Evolutionary conservation across 2,797 vertebrate genomes (phyloP), one percentile per base, ranked within the genome.

Genomic region (Crenuchus spilurus): DNA sequence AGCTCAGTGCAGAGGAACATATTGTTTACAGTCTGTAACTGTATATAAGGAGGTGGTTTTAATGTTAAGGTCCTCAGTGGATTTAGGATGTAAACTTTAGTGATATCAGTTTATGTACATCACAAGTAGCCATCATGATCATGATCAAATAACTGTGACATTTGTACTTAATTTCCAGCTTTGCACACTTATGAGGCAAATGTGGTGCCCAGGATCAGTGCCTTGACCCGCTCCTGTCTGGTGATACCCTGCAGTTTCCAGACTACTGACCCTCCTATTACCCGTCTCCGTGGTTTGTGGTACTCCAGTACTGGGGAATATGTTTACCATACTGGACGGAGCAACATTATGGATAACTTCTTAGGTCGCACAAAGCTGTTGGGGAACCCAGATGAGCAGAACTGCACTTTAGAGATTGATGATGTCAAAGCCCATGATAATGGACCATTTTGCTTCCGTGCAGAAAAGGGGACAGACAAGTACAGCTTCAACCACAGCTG

Each of bases 221-320:
- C 87, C 8, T 72, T 90, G 71, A 76, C 73, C 1, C 10, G 18
- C n/a, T 90, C 90, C 41, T 90, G 87, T 77, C 88, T 91, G 70
- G 87, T 91, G 62, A 87, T 90, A 58, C 88, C 90, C 0, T 91
- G 90, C 75, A 83, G 57, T 71, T 87, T 90, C 35, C 63, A 81
- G 7, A 8, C 62, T 0, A 63, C 55, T 0, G 39, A 76, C 0
- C 11, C 16, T 9, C 11, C 5, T 1, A 9, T 84, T 14, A 72
- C 54, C 1, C 11, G 2, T 1, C 73, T 85, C 1, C 77, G 84
- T 2, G 83, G 83, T 8, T 80, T 86, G 37, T 91, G 89, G 89
- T 42, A 74, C 49, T 84, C 83, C 67, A 81, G 46, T 35, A 58
- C 0, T 0, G 85, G 87, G 0, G 79, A 62, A 0, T n/a, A 80